Percentiles rank a stretch among this genome's conserved stretches.
These are phyloP conservation scores for Drosophila kokeensis DNA, from an alignment of 2,888 invertebrate genomes.

Conservation along the genomic window DNA sequence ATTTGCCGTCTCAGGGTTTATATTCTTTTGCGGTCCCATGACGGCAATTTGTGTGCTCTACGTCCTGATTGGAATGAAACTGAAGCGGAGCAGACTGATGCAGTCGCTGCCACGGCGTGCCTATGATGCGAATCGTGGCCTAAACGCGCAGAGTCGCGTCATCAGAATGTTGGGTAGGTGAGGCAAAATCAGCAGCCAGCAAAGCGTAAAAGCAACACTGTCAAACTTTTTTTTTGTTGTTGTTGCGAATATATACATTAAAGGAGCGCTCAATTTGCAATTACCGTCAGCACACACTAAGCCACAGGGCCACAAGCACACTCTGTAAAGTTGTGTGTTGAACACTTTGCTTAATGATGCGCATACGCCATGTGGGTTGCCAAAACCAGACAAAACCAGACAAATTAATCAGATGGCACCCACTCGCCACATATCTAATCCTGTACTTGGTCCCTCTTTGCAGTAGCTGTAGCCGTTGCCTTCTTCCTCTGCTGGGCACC, in stretches of 20 bases:
- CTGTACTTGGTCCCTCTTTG: slow-evolving; percentile 68
- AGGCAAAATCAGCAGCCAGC: slow-evolving; percentile 39
- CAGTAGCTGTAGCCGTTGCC: slow-evolving; percentile 94
- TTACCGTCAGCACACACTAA: slow-evolving; percentile 41
- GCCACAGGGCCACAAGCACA: slow-evolving; percentile 2
- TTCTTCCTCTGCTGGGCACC: slow-evolving; percentile 95
- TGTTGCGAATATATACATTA: neutral
- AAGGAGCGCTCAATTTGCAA: slow-evolving; percentile 51
- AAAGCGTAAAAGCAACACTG: slow-evolving; percentile 13
- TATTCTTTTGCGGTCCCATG: slow-evolving; percentile 95
- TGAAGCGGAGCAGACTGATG: slow-evolving; percentile 88
- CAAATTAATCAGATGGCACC: slow-evolving; percentile 20
- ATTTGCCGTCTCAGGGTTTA: slow-evolving; percentile 91
- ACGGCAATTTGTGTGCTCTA: slow-evolving; percentile 93
- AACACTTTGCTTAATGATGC: slow-evolving; percentile 34
- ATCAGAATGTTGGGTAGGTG: slow-evolving; percentile 93
- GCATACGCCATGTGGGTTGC: slow-evolving; percentile 43
- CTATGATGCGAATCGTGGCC: slow-evolving; percentile 86
- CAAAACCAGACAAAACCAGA: neutral
- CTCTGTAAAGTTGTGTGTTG: slow-evolving; percentile 12
- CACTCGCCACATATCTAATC: slow-evolving; percentile 6
- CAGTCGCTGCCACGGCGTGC: slow-evolving; percentile 87
- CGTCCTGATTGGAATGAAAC: slow-evolving; percentile 90
- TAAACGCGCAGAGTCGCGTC: slow-evolving; percentile 88
- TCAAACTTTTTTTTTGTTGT: slow-evolving; percentile 13